These are phyloP conservation scores for Temnothorax nylanderi DNA, from an alignment of 1,140 invertebrate genomes.

Conservation along the genomic window DNA sequence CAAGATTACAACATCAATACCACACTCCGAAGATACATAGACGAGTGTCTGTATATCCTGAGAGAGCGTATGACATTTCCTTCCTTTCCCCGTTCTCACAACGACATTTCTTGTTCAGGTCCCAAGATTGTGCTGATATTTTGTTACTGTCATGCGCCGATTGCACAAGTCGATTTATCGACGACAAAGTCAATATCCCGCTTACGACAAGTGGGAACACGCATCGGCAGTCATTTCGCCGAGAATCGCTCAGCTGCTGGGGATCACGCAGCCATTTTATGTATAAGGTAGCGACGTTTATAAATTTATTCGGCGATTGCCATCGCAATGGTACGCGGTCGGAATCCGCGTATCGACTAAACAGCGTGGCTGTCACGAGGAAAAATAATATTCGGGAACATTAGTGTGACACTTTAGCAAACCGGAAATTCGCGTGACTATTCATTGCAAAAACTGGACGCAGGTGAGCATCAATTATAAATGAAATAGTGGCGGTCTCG, in stretches of 20 bases:
- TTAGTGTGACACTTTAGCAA: not conserved
- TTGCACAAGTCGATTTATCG: slow-evolving; percentile 23
- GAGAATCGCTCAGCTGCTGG: not conserved
- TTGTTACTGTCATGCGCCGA: slow-evolving; percentile 5
- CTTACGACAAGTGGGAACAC: not conserved
- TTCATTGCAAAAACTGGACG: slow-evolving; percentile 50
- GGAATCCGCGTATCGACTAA: slow-evolving; percentile 13
- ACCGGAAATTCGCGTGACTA: slow-evolving; percentile 43
- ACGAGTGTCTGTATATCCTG: not conserved
- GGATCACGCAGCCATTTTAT: not conserved
- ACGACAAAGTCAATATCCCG: slow-evolving; percentile 4
- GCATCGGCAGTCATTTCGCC: not conserved
- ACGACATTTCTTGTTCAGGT: slow-evolving; percentile 33
- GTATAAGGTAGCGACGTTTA: slow-evolving; percentile 11
- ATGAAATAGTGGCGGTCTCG: not conserved
- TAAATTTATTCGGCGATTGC: slow-evolving; percentile 40
- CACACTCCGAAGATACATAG: not conserved
- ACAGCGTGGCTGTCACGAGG: not conserved
- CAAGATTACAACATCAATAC: slow-evolving; percentile 1
- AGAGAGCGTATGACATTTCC: slow-evolving; percentile 19
- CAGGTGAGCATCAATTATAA: slow-evolving; percentile 55
- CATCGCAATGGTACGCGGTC: not conserved
- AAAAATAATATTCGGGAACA: not conserved
- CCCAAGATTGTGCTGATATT: slow-evolving; percentile 42
- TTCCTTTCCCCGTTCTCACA: not conserved